Evolutionary conservation across 2,113 vertebrate genomes (phyloP).

Genomic region (Lampris incognitus): DNA sequence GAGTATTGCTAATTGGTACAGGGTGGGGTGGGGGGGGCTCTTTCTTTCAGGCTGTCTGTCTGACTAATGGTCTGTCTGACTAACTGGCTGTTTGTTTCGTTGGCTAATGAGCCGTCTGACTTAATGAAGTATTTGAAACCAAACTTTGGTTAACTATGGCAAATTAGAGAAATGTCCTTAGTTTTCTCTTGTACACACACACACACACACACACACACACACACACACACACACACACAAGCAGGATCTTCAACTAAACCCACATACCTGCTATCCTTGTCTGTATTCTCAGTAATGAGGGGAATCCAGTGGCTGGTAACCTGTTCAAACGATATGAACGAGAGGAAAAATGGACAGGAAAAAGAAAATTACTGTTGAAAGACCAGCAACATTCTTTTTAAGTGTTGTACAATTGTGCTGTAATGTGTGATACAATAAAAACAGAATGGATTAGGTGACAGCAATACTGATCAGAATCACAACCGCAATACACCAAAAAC

Average conservation of each 20-base stretch:
- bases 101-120: too few species aligned
- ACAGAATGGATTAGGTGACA: neutral
- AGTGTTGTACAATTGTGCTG: neutral
- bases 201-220: slow-evolving; percentile 18
- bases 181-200: too few species aligned
- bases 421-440: neutral
- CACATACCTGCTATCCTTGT: slow-evolving; percentile 96
- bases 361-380: neutral
- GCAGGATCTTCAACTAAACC: slow-evolving; percentile 1
- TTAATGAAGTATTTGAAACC: too few species aligned
- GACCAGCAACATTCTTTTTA: neutral
- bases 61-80: too few species aligned
- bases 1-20: neutral
- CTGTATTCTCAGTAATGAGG: slow-evolving; percentile 95
- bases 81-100: too few species aligned
- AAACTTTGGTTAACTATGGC: too few species aligned
- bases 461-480: neutral
- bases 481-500: slow-evolving; percentile 33
- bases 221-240: neutral
- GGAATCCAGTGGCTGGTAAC: slow-evolving; percentile 98
- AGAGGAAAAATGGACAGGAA: neutral
- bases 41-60: neutral
- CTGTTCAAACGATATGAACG: slow-evolving; percentile 67
- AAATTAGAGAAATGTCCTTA: too few species aligned
- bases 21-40: neutral